Conservation (phyloP, 2,113 vertebrate species). For the Illadopsis cleaveri region DNA sequence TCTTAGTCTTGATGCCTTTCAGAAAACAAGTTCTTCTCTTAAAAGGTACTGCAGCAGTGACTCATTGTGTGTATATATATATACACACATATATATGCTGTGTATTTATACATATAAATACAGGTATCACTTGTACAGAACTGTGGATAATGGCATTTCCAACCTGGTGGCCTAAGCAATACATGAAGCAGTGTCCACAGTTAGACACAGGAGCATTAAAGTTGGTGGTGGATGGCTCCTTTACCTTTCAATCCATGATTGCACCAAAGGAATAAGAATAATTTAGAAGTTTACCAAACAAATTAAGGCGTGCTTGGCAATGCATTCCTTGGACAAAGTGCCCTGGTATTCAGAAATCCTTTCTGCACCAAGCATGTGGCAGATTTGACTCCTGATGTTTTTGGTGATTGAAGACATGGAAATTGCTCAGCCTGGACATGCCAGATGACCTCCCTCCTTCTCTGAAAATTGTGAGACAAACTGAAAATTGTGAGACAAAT, state of each 20-base stretch:
- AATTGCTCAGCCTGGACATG: neutral
- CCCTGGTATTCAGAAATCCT: neutral
- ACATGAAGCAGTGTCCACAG: neutral
- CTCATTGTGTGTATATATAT: neutral
- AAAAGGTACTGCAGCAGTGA: neutral
- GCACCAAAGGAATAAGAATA: neutral
- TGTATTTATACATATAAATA: neutral
- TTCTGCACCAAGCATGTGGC: neutral
- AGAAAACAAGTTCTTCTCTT: slow-evolving; percentile 23
- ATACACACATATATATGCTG: neutral
- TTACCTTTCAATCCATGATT: neutral
- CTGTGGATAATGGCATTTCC: neutral
- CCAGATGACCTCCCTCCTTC: neutral
- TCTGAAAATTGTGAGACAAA: slow-evolving; percentile 2
- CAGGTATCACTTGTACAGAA: neutral
- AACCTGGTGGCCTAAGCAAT: neutral
- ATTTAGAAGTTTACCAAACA: neutral
- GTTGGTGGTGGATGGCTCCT: neutral
- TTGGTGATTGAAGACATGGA: neutral
- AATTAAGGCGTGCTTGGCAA: neutral
- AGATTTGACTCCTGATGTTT: neutral
- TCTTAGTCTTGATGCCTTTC: neutral
- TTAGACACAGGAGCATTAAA: neutral
- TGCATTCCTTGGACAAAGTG: neutral
- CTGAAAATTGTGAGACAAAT: slow-evolving; percentile 6